Evolutionary conservation across 2,797 vertebrate genomes (phyloP), one percentile per base, ranked within the genome.

Genomic region (Betta splendens): DNA sequence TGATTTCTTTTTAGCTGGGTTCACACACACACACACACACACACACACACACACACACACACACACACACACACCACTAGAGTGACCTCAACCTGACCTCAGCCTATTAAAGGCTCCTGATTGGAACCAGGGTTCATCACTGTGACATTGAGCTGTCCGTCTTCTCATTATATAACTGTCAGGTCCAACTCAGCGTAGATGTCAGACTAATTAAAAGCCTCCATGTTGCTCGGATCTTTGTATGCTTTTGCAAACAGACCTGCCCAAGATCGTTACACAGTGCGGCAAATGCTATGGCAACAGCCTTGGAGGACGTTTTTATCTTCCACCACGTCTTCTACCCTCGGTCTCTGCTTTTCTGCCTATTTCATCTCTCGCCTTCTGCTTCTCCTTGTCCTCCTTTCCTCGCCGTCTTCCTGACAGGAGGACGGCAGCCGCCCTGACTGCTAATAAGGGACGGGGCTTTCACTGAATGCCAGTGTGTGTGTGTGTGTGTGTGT

Each of bases 361-460:
- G 39, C 46, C 17, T 49, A 37, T 70, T 60, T 75, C 53, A 28
- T 65, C 35, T 69, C 67, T 72, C 45, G 72, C 46, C 60, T 64
- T 21, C 64, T 52, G 48, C 59, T 37, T 79, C 69, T 62, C 49
- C 53, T 72, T 61, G 63, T 78, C 50, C 75, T 77, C 78, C 55
- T 74, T 78, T 83, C 69, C 77, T 58, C 11, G 20, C 52, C 52
- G 59, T 76, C 75, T 62, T 78, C 63, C 69, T 79, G 85, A 79
- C 83, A 72, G 75, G 73, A 79, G 75, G 62, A 84, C 64, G 38
- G 71, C 72, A 69, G 64, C 77, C 72, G 52, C 31, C 66, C 68
- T 71, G 86, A 87, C 89, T 88, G 81, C 85, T 86, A 88, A 88
- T 88, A 75, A 90, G 86, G 62, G 65, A 62, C 57, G 21, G 59